Conservation (phyloP, 2,888 invertebrate genomes). For the Zelleria hepariella region DNA sequence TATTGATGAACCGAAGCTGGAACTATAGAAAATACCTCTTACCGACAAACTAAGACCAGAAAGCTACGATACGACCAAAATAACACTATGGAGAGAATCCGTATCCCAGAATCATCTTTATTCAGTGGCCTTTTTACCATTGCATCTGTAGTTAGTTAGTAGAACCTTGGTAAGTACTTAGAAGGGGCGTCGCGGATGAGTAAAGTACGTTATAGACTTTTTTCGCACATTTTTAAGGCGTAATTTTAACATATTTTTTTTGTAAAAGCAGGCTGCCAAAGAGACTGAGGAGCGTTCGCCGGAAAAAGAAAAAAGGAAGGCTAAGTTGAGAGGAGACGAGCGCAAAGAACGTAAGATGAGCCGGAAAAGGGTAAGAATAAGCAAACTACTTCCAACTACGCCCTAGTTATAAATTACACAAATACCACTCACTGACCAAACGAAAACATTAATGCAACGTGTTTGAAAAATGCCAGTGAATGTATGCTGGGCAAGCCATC, state of each 20-base stretch:
- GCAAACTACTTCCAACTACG: not conserved
- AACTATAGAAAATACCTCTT: not conserved
- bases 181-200: too few relatives aligned
- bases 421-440: too few relatives aligned
- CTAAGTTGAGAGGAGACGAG: conserved; percentile 60
- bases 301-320: conserved; percentile 84
- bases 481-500: too few relatives aligned
- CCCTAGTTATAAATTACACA: too few relatives aligned
- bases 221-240: not conserved
- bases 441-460: too few relatives aligned
- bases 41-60: not conserved
- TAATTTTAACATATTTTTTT: conserved; percentile 25
- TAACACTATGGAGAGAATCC: not conserved
- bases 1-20: too few relatives aligned
- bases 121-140: conserved; percentile 47
- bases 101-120: conserved; percentile 24
- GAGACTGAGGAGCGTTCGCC: conserved; percentile 73
- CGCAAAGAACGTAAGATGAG: conserved; percentile 86
- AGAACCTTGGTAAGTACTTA: not conserved
- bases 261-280: conserved; percentile 66
- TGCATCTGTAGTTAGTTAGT: conserved; percentile 6
- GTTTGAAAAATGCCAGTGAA: too few relatives aligned
- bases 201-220: too few relatives aligned
- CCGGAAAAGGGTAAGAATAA: conserved; percentile 78
- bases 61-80: not conserved